Evolutionary conservation across 1,140 invertebrate genomes (phyloP).

Genomic region (Caenorhabditis tropicalis): DNA sequence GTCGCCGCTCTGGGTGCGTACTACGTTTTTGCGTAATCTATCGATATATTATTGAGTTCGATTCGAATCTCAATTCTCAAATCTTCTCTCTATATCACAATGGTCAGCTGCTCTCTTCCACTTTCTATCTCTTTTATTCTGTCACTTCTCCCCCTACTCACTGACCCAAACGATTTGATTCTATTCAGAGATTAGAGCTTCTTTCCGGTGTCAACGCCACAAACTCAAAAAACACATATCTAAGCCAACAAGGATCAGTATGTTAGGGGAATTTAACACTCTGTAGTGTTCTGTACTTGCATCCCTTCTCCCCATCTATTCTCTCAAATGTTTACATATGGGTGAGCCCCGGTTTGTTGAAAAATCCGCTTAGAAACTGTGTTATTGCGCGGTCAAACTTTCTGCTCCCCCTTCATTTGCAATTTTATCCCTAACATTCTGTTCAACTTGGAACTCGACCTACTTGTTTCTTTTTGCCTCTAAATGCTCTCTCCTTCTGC

Average conservation of each 20-base stretch:
- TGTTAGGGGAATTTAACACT: conserved; percentile 39
- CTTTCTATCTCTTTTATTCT: conserved; percentile 1
- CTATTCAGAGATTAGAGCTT: conserved; percentile 12
- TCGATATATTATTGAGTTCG: conserved; percentile 35
- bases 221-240: not conserved
- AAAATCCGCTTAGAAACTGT: conserved; percentile 43
- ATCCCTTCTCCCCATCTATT: not conserved
- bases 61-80: not conserved
- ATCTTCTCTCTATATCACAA: conserved; percentile 17
- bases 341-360: conserved; percentile 35
- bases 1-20: not conserved
- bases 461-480: not conserved
- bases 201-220: not conserved
- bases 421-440: not conserved
- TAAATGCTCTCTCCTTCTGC: not conserved
- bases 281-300: conserved; percentile 6
- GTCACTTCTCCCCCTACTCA: not conserved
- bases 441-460: not conserved
- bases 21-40: conserved; percentile 40
- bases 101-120: conserved; percentile 36
- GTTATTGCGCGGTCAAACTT: not conserved
- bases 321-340: conserved; percentile 24
- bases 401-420: not conserved
- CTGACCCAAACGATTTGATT: conserved; percentile 14
- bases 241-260: not conserved